Conservation (phyloP, 2,113 vertebrate genomes). For the Mus musculus region GRCm39 chr8:92339501-92340000, state of each 20-base stretch:
- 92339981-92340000: slow-evolving; percentile 74
- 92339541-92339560: neutral
- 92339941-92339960: slow-evolving; percentile 60
- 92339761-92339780: slow-evolving; percentile 50
- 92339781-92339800: neutral
- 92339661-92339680: neutral
- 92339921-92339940: slow-evolving; percentile 63
- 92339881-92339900: slow-evolving; percentile 73
- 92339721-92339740: slow-evolving; percentile 12
- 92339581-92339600: neutral
- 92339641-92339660: neutral
- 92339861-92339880: slow-evolving; percentile 65
- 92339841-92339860: slow-evolving; percentile 68
- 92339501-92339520: slow-evolving; percentile 59
- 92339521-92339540: neutral
- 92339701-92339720: neutral
- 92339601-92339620: neutral
- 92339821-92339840: slow-evolving; percentile 68
- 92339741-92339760: neutral
- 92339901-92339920: slow-evolving; percentile 66
- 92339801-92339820: slow-evolving; percentile 48
- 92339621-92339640: neutral
- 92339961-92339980: slow-evolving; percentile 70
- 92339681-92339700: neutral
- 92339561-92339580: neutral